These are phyloP conservation scores for Alloplasta piceator DNA, from an alignment of 2,888 invertebrate genomes.

Conservation along the genomic window DNA sequence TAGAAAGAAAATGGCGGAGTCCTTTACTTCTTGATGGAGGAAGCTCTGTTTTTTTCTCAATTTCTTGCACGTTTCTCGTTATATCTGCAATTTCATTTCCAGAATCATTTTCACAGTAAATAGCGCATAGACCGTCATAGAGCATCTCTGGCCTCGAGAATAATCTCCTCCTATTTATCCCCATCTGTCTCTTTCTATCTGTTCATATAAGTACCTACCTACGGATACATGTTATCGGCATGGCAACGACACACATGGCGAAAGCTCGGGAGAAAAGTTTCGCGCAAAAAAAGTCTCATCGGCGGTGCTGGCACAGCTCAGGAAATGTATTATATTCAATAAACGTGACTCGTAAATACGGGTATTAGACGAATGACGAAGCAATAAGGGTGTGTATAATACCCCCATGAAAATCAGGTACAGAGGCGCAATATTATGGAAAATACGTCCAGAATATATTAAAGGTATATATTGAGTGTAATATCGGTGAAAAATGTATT, in stretches of 20 bases:
- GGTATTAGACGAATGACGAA: constrained; percentile 74
- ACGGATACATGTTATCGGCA: constrained; percentile 47
- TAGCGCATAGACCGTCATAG: constrained; percentile 10
- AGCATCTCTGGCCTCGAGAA: constrained; percentile 14
- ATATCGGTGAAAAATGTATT: too few species aligned
- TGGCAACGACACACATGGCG: background rate
- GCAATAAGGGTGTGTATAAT: constrained; percentile 71
- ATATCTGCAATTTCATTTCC: constrained; percentile 4
- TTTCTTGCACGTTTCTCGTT: too few species aligned
- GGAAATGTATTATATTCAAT: constrained; percentile 73
- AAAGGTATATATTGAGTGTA: too few species aligned
- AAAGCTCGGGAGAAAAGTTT: constrained; percentile 11
- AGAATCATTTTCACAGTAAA: constrained; percentile 15
- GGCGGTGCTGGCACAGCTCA: constrained; percentile 21
- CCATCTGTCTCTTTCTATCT: constrained; percentile 13
- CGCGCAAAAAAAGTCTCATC: constrained; percentile 1
- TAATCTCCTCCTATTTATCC: constrained; percentile 13
- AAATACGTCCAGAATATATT: too few species aligned
- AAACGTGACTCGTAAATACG: constrained; percentile 72
- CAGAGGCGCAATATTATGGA: too few species aligned
- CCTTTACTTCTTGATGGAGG: too few species aligned
- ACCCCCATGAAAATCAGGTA: constrained; percentile 27
- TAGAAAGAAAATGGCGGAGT: too few species aligned
- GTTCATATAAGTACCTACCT: constrained; percentile 42
- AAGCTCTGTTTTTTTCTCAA: too few species aligned